Base-by-base conservation (phyloP, 2,113 vertebrate genomes). In the Sigmodon hispidus region DNA sequence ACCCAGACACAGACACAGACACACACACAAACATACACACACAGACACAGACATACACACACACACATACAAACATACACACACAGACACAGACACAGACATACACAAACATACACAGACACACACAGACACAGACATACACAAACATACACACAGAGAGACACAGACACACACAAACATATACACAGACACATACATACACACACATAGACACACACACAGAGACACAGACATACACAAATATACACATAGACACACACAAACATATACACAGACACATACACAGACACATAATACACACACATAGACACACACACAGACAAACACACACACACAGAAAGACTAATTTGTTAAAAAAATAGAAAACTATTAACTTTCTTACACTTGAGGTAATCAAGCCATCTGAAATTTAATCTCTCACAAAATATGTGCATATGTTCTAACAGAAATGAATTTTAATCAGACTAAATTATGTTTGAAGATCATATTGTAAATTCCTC, bases 381-480 rank as follows among this genome's bases (percentile, higher is more conserved):
- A 67, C n/a, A 19, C 5, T n/a, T 79, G 52, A 83, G 45, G 84
- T 87, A 91, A 69, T 34, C 45, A 48, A 86, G 21, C 36, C 0
- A 12, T 55, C 29, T 85, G 5, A 86, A 48, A 63, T 87, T 52
- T 83, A 31, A 73, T 87, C 31, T 90, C 40, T 93, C 11, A 31
- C 40, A 85, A 79, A 87, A 92, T 69, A 26, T 40, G 21, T 76
- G 48, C 48, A 15, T 17, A 26, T 87, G 16, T 70, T 86, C 50
- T 59, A 75, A 55, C 45, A 50, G 45, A 55, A 88, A 67, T 86
- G 0, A 31, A 72, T 50, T 92, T 85, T 65, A 96, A 86, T 73
- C 45, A 76, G 43, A 69, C 57, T 91, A 90, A 75, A 40, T 48
- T 87, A 55, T 87, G 19, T 57, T 50, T 90, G 76, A 95, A 90